These are phyloP conservation scores for Dreissena polymorpha DNA, from an alignment of 1,140 invertebrate genomes.

Conservation along the genomic window DNA sequence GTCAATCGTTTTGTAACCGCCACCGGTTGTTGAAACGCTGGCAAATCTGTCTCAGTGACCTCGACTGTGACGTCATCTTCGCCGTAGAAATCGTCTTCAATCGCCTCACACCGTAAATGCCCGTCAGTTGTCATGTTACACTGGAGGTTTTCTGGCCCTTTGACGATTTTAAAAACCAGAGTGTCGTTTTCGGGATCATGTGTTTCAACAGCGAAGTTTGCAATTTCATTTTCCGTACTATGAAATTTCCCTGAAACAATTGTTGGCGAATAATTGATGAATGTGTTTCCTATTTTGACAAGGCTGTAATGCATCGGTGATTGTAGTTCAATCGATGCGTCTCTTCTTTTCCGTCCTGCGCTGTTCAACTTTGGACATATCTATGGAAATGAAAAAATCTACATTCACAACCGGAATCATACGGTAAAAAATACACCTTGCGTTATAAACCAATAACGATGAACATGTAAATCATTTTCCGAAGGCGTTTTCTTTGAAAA, in stretches of 20 bases:
- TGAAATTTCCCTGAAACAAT: not conserved
- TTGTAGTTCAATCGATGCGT: not conserved
- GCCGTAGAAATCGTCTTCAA: constrained; percentile 24
- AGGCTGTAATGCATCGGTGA: constrained; percentile 4
- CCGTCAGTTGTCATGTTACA: constrained; percentile 8
- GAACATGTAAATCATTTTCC: not conserved
- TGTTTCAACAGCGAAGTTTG: not conserved
- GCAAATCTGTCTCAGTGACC: constrained; percentile 23
- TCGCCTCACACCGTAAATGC: not conserved
- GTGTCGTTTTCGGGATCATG: constrained; percentile 20
- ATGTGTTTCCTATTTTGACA: not conserved
- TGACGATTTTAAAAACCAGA: constrained; percentile 10
- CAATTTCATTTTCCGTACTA: not conserved
- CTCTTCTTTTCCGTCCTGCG: not conserved
- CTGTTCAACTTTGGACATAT: not conserved
- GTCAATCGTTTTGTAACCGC: not conserved
- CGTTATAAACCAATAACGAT: not conserved
- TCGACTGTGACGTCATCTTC: constrained; percentile 24
- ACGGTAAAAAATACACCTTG: not conserved
- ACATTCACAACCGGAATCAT: too few species aligned
- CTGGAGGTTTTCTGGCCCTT: not conserved
- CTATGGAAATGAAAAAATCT: not conserved
- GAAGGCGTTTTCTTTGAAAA: too few species aligned
- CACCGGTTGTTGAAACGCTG: not conserved
- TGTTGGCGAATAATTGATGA: constrained; percentile 1